These are phyloP conservation scores for Tenebrosternarchus preto DNA, from an alignment of 2,113 vertebrate species.

Conservation along the genomic window DNA sequence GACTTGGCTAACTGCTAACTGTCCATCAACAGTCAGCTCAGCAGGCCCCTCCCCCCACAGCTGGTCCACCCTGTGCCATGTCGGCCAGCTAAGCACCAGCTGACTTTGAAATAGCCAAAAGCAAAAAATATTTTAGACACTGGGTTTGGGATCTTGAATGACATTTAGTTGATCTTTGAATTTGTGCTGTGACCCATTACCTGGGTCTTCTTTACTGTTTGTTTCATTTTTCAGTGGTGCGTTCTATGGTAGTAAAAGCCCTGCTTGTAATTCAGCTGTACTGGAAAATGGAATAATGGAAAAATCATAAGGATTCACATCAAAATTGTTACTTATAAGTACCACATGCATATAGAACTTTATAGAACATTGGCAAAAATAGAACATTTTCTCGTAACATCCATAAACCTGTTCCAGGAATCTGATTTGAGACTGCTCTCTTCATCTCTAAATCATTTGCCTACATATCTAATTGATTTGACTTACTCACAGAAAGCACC, in stretches of 20 bases:
- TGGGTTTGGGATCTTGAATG: neutral
- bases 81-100: neutral
- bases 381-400: neutral
- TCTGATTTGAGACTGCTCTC: neutral
- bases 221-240: neutral
- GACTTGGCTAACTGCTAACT: conserved; percentile 41
- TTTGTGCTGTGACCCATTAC: neutral
- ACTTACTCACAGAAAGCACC: neutral
- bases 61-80: neutral
- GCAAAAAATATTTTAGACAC: neutral
- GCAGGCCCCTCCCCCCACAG: neutral
- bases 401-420: conserved; percentile 15
- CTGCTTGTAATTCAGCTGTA: neutral
- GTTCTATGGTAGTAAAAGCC: neutral
- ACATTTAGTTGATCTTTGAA: neutral
- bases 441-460: conserved; percentile 12
- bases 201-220: neutral
- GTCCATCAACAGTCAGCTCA: conserved; percentile 48
- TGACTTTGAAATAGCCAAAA: neutral
- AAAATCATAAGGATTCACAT: neutral
- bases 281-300: neutral
- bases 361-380: conserved; percentile 3
- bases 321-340: neutral
- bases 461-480: conserved; percentile 15
- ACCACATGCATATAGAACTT: neutral